These are phyloP conservation scores for Mirza zaza DNA, from an alignment of 2,113 vertebrate genomes.

Conservation along the genomic window DNA sequence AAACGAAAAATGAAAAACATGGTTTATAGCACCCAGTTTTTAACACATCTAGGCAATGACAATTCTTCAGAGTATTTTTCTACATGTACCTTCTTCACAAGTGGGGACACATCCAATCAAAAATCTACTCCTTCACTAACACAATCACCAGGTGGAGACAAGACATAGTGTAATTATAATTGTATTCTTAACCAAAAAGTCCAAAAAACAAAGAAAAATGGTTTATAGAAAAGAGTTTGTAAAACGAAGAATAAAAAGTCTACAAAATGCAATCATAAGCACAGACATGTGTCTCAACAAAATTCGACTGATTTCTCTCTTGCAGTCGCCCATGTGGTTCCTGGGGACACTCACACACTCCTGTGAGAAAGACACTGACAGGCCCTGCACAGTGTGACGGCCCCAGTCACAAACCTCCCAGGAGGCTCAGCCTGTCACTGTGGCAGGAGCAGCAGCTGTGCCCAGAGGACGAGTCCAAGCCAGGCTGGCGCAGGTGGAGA, in stretches of 20 bases:
- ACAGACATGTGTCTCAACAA: no score
- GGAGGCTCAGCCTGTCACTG: not conserved
- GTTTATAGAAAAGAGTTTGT: no score
- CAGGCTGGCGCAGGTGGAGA: not conserved
- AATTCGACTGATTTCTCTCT: not conserved
- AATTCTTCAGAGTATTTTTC: no score
- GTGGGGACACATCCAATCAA: no score
- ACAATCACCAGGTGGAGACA: no score
- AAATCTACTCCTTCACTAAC: no score
- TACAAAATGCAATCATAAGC: not conserved
- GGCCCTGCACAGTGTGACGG: accelerated
- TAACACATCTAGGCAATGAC: not conserved
- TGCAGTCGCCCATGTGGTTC: not conserved
- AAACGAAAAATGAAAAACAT: not conserved
- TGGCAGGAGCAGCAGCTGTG: not conserved
- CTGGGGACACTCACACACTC: accelerated
- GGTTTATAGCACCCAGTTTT: not conserved
- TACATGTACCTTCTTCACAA: no score
- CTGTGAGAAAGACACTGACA: not conserved
- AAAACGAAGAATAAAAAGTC: not conserved
- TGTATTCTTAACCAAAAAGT: not conserved
- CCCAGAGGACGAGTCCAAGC: not conserved
- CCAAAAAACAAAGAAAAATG: no score
- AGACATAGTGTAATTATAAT: no score
- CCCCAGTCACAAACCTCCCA: not conserved